Evolutionary conservation across 2,797 vertebrate genomes (phyloP).

Genomic region (Tragelaphus eurycerus): DNA sequence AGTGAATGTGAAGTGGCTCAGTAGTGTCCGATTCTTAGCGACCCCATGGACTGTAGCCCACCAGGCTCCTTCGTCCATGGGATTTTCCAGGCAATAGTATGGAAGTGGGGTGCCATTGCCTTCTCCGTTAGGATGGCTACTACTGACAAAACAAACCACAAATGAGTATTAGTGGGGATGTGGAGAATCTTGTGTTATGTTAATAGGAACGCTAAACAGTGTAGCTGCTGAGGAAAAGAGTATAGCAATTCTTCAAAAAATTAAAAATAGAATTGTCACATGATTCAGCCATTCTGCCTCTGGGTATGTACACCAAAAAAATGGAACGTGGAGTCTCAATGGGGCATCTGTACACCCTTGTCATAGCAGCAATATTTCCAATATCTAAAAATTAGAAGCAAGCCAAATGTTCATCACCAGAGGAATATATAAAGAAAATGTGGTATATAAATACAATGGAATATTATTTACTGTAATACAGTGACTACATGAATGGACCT

Average conservation of each 20-base stretch:
- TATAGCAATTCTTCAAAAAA: background rate
- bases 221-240: background rate
- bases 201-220: background rate
- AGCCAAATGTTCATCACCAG: background rate
- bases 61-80: too few species aligned
- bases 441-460: background rate
- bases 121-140: background rate
- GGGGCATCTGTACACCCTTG: background rate
- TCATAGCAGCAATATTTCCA: background rate
- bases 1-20: too few species aligned
- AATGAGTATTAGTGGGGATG: background rate
- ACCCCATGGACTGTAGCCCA: too few species aligned
- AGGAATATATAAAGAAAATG: background rate
- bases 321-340: background rate
- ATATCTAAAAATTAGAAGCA: background rate
- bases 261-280: background rate
- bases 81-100: too few species aligned
- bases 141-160: background rate
- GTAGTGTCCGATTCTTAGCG: rapidly evolving
- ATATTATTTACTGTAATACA: background rate
- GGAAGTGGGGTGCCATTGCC: too few species aligned
- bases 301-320: background rate
- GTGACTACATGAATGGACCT: background rate
- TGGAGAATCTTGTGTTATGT: background rate
- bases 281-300: background rate